Conservation (phyloP, 2,797 vertebrate genomes). For the Phoeniculus purpureus region DNA sequence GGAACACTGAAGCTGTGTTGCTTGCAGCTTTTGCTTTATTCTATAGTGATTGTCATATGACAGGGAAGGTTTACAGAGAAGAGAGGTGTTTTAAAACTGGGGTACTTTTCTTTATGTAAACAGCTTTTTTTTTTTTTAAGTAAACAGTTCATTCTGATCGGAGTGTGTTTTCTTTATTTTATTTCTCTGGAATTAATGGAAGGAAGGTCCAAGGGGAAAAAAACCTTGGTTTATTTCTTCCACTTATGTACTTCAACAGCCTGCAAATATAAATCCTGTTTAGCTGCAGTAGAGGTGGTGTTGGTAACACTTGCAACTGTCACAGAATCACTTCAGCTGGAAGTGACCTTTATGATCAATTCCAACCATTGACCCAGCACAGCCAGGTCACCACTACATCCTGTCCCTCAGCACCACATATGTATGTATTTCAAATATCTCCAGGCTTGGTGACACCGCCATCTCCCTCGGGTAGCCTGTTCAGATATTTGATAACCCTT, state of each 20-base stretch:
- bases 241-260: not conserved
- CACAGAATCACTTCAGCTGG: too few species aligned
- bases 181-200: rapidly evolving
- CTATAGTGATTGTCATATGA: not conserved
- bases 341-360: too few species aligned
- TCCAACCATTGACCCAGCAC: too few species aligned
- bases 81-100: not conserved
- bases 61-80: not conserved
- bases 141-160: not conserved
- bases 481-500: too few species aligned
- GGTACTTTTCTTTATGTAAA: not conserved
- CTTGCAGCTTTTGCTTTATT: not conserved
- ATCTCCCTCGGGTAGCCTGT: too few species aligned
- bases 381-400: too few species aligned
- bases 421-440: too few species aligned
- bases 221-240: not conserved
- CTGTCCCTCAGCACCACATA: too few species aligned
- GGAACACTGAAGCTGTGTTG: not conserved
- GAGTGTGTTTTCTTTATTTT: not conserved
- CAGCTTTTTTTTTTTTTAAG: too few species aligned
- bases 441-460: too few species aligned
- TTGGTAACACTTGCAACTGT: not conserved
- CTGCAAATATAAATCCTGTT: not conserved
- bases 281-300: not conserved
- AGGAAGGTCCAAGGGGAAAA: not conserved